These are phyloP conservation scores for Sebastes cheni DNA, from an alignment of 2,797 vertebrate genomes.

Conservation along the genomic window DNA sequence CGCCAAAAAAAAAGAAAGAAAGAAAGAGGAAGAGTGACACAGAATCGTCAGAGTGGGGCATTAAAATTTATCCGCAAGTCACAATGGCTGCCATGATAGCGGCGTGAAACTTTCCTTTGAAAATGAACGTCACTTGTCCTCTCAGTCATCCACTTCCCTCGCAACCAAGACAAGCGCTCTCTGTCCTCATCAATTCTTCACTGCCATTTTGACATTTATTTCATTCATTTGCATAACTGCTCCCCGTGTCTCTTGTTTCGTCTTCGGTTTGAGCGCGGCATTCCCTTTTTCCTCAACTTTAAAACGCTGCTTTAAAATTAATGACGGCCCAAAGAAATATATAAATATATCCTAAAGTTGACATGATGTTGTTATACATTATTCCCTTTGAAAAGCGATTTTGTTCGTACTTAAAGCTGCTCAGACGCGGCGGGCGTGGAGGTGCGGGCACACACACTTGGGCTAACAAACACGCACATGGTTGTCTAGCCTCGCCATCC, in stretches of 20 bases:
- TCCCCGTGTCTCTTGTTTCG: constrained; percentile 60
- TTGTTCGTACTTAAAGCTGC: constrained; percentile 77
- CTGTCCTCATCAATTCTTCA: constrained; percentile 88
- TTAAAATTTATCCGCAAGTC: constrained; percentile 96
- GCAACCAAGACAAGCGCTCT: constrained; percentile 77
- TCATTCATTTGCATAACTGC: constrained; percentile 82
- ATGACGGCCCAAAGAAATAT: constrained; percentile 75
- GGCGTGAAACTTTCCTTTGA: constrained; percentile 88
- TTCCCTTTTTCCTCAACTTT: constrained; percentile 71
- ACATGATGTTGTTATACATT: constrained; percentile 82
- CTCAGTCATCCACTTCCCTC: constrained; percentile 66
- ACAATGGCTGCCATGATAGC: constrained; percentile 85
- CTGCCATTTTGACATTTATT: constrained; percentile 77
- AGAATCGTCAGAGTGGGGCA: constrained; percentile 89
- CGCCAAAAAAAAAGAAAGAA: constrained; percentile 43
- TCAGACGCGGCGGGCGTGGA: constrained; percentile 48
- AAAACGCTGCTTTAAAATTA: constrained; percentile 79
- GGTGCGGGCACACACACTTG: constrained; percentile 43
- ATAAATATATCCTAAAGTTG: constrained; percentile 78
- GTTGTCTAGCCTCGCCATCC: constrained; percentile 50
- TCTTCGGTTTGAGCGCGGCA: constrained; percentile 53
- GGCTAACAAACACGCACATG: constrained; percentile 56
- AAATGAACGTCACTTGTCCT: constrained; percentile 83
- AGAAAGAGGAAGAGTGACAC: constrained; percentile 82
- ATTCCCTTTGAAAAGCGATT: constrained; percentile 84